Percentiles rank a stretch among this genome's conserved stretches.
Evolutionary conservation across 2,888 invertebrate genomes (phyloP).

Genomic region (Elysia crispata): DNA sequence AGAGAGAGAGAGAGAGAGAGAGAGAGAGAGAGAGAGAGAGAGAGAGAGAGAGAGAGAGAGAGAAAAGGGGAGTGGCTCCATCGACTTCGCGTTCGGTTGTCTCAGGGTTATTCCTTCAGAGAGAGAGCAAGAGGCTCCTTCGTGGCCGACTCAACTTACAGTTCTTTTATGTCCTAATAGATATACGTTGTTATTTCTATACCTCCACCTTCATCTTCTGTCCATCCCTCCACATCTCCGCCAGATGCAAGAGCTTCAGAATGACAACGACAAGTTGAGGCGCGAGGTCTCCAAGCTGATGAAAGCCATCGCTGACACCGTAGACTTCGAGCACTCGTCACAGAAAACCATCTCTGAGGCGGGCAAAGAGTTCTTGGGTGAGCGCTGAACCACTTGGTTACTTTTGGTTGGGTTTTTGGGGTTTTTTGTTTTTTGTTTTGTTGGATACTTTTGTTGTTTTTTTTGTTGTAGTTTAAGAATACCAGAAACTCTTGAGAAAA

Average conservation of each 20-base stretch:
- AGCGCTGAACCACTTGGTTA: conserved; percentile 43
- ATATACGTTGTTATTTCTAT: too few species aligned
- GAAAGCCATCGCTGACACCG: conserved; percentile 78
- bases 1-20: not conserved
- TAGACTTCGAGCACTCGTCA: conserved; percentile 67
- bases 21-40: not conserved
- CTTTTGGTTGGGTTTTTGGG: not conserved
- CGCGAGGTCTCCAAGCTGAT: conserved; percentile 87
- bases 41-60: too few species aligned
- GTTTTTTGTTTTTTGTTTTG: conserved; percentile 16
- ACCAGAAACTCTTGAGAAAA: too few species aligned
- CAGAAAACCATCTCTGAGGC: conserved; percentile 60
- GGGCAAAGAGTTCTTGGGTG: conserved; percentile 77
- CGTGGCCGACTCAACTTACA: too few species aligned
- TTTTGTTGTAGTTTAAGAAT: conserved; percentile 27
- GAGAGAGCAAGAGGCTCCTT: too few species aligned
- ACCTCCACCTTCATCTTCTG: not conserved
- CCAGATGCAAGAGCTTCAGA: conserved; percentile 75
- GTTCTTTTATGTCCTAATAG: too few species aligned
- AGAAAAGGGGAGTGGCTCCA: too few species aligned
- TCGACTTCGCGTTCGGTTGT: too few species aligned
- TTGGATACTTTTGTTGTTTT: conserved; percentile 11
- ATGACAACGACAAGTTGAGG: conserved; percentile 87
- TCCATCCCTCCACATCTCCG: conserved; percentile 57
- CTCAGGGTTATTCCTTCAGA: too few species aligned